Percentiles rank a stretch among this genome's conserved stretches.
These are phyloP conservation scores for Drosophila malerkotliana DNA, from an alignment of 1,140 invertebrate species.

Conservation along the genomic window DNA sequence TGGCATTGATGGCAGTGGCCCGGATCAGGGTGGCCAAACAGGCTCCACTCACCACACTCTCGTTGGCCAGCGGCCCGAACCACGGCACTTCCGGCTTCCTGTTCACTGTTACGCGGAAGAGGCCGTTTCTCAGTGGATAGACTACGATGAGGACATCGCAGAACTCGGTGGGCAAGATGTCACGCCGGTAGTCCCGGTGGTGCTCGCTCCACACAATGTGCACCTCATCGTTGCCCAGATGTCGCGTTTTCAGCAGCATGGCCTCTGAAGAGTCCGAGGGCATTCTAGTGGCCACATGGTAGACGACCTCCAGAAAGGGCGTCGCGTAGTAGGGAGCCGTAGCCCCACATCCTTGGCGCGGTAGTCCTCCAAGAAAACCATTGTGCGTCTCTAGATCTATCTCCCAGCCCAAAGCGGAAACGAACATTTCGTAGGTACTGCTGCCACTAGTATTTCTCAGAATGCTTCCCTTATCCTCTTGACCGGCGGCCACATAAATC, in stretches of 20 bases:
- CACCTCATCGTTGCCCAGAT: conserved; percentile 99
- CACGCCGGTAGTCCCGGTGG: conserved; percentile 95
- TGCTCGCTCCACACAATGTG: conserved; percentile 99
- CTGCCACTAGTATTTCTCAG: conserved; percentile 93
- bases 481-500: conserved; percentile 98
- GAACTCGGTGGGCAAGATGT: conserved; percentile 99
- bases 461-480: conserved; percentile 98
- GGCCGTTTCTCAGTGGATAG: conserved; percentile 93
- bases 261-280: conserved; percentile 94
- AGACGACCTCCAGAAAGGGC: conserved; percentile 94
- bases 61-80: conserved; percentile 98
- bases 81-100: conserved; percentile 95
- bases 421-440: conserved; percentile 96
- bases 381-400: conserved; percentile 97
- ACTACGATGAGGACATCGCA: conserved; percentile 99
- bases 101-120: conserved; percentile 93
- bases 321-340: conserved; percentile 98
- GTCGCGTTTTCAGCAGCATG: conserved; percentile 96
- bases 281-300: conserved; percentile 99
- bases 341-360: conserved; percentile 95
- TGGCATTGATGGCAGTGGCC: conserved; percentile 96
- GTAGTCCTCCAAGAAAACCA: conserved; percentile 97
- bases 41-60: conserved; percentile 93
- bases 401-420: conserved; percentile 98
- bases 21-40: conserved; percentile 95